Conservation (phyloP, 2,113 vertebrate species). For the Pongo pygmaeus region DNA sequence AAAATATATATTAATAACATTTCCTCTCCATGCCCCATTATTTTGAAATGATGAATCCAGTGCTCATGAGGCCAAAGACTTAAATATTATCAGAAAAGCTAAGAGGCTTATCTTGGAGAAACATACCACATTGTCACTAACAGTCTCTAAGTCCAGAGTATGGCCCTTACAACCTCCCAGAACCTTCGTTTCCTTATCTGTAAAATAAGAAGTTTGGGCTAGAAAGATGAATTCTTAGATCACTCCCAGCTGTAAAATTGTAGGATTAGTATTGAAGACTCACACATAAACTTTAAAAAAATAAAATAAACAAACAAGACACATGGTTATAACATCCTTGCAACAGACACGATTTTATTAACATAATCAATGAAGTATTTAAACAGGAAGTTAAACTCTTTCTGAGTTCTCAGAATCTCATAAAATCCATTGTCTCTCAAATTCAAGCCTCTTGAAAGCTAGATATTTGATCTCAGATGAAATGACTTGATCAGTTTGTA, state of each 20-base stretch:
- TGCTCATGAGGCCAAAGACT: neutral
- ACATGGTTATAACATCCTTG: neutral
- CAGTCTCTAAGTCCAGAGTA: neutral
- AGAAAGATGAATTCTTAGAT: constrained; percentile 11
- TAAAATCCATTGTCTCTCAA: neutral
- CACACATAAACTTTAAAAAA: constrained; percentile 26
- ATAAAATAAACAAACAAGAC: neutral
- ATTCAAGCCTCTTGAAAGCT: neutral
- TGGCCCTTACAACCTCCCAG: neutral
- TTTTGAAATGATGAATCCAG: neutral
- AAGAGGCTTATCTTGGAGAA: neutral
- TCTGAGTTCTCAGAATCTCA: neutral
- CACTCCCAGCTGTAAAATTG: neutral
- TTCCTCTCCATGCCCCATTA: too few species aligned
- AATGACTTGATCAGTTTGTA: neutral
- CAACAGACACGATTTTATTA: neutral
- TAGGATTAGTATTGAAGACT: neutral
- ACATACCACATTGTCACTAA: neutral
- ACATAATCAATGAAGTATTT: constrained; percentile 4
- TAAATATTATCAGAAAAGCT: neutral
- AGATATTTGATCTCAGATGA: constrained; percentile 6
- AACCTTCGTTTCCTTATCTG: neutral
- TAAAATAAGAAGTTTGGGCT: neutral
- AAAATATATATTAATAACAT: neutral
- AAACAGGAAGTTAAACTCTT: neutral